Evolutionary conservation across 2,113 vertebrate species (phyloP).

Genomic region (Nannobrachium achirus): DNA sequence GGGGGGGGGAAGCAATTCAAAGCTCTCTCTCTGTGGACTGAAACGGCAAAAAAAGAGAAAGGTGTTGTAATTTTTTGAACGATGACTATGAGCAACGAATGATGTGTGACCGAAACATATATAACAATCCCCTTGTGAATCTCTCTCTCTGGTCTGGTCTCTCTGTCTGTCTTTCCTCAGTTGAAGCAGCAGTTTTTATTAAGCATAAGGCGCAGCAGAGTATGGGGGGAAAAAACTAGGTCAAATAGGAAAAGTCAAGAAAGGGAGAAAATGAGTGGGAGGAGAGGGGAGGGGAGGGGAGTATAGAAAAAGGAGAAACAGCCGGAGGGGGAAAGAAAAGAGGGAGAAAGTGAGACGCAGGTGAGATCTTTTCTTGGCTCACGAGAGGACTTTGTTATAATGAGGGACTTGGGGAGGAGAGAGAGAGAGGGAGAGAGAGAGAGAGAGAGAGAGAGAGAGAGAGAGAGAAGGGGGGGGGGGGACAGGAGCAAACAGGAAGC

Average conservation of each 20-base stretch:
- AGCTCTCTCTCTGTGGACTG: conserved; percentile 36
- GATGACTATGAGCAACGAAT: conserved; percentile 7
- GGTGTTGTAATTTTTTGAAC: conserved; percentile 16
- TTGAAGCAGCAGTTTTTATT: conserved; percentile 56
- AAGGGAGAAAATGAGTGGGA: conserved; percentile 19
- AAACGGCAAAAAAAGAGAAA: conserved; percentile 19
- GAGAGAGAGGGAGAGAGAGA: neutral
- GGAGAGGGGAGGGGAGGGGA: conserved; percentile 36
- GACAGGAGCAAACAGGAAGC: conserved; percentile 12
- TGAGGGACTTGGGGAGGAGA: no score
- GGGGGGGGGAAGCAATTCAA: conserved; percentile 30
- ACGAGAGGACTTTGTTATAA: conserved; percentile 30
- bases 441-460: conserved; percentile 12
- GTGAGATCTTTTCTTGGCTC: conserved; percentile 1
- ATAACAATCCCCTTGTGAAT: conserved; percentile 31
- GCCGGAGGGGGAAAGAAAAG: neutral
- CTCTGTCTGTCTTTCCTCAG: conserved; percentile 24
- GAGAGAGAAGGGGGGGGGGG: conserved; percentile 1
- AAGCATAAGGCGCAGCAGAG: conserved; percentile 54
- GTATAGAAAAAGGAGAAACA: neutral
- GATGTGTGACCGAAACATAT: conserved; percentile 28
- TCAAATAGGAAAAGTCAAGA: conserved; percentile 63
- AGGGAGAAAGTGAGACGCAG: conserved; percentile 41
- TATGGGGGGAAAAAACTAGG: conserved; percentile 65
- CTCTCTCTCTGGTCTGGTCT: neutral